Base-by-base conservation (phyloP, 2,113 vertebrate species). In the Podarcis muralis region DNA sequence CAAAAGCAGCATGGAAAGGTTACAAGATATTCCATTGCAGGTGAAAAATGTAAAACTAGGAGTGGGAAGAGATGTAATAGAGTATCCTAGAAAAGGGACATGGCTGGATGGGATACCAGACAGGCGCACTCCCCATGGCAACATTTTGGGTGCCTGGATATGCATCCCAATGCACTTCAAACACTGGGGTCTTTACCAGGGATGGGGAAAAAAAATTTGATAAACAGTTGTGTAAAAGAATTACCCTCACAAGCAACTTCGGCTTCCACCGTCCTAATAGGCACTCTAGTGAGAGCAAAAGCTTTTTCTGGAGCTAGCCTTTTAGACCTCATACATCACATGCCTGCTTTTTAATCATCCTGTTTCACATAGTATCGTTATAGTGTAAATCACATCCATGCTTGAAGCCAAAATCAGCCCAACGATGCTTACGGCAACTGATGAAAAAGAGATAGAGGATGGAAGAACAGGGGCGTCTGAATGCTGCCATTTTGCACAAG, bases 241-340 rank as follows among this genome's bases (percentile, higher is more conserved):
- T 68, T 25, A 68, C 5, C 25, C n/a, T 11, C 30, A 20, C 25
- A 69, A 27, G 68, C 6, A 27, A 27, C 6, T 12, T 27, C 1
- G 9, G 30, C 69, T 12, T 71, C 69, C 30, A 30, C 30, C 30
- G 9, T 23, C 4, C 66, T 27, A 68, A 71, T 2, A 71, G 69
- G 1, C 8, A 15, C 1, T 1, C 4, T n/a, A 0, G 9, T 30
- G n/a, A n/a, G 30, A 71, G 69, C 27, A 27, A 71, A 2, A 4
- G 69, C n/a, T 71, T 71, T 30, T 71, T 71, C 69, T n/a, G n/a
- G 30, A 71, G 11, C 30, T 62, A n/a, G 30, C 30, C 30, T 8
- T 68, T 68, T 68, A 25, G 27, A 68, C 2, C 68, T 53, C 48
- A 53, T 53, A 53, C 9, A 53, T 12, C 48, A 53, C 2, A 53